Evolutionary conservation across 2,113 vertebrate species (phyloP).

Genomic region (Pica pica): DNA sequence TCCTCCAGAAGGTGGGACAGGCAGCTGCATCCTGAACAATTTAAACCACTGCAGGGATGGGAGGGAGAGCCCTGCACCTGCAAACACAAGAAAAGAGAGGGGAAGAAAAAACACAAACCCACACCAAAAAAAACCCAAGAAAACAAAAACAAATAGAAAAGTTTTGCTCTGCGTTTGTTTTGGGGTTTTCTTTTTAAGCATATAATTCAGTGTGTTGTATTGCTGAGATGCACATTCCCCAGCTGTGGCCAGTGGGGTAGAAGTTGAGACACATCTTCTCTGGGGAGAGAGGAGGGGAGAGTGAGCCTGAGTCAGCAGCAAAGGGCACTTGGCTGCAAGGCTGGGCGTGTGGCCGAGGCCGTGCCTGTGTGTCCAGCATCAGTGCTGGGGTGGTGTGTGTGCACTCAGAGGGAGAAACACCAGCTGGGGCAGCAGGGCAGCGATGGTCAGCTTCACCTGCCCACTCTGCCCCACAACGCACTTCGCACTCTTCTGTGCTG

Average conservation of each 20-base stretch:
- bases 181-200: accelerated
- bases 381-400: neutral
- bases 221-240: neutral
- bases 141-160: neutral
- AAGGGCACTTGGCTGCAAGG: neutral
- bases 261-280: neutral
- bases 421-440: neutral
- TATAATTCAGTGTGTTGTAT: neutral
- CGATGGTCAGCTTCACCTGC: neutral
- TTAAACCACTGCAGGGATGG: neutral
- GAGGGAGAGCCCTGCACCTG: neutral
- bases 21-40: neutral
- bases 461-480: neutral
- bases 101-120: neutral
- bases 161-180: accelerated
- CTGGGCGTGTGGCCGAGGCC: accelerated
- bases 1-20: neutral
- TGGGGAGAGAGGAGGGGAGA: neutral
- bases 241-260: neutral
- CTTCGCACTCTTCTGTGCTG: neutral
- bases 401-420: neutral
- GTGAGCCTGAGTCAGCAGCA: neutral
- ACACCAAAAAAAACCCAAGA: neutral
- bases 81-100: neutral
- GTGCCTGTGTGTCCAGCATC: neutral